These are phyloP conservation scores for Toxonevra muliebris DNA, from an alignment of 2,888 invertebrate species.

Conservation along the genomic window DNA sequence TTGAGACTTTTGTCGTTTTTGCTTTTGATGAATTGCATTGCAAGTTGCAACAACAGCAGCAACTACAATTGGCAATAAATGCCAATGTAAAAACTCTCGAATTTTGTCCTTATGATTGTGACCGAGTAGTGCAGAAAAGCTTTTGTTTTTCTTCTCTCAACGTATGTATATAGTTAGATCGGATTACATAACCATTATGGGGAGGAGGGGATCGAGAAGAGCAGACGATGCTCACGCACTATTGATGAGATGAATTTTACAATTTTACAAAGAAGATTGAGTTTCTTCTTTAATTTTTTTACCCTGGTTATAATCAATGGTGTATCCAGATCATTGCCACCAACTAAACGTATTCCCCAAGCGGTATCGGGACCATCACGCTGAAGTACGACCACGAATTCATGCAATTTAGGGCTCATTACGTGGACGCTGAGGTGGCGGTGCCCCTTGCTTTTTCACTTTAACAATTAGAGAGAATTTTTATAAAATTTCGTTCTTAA, in stretches of 20 bases:
- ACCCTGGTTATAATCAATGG: constrained; percentile 91
- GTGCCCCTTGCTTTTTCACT: constrained; percentile 2
- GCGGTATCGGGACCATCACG: constrained; percentile 77
- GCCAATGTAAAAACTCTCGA: neutral
- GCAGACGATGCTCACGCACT: no score
- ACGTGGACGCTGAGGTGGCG: constrained; percentile 12
- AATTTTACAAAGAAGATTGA: neutral
- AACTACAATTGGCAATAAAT: neutral
- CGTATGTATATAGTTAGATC: neutral
- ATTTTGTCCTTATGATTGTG: no score
- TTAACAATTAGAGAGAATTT: constrained; percentile 22
- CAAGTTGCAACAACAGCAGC: neutral
- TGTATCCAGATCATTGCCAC: constrained; percentile 85
- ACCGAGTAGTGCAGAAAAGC: no score
- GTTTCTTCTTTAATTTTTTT: constrained; percentile 52
- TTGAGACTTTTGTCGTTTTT: neutral
- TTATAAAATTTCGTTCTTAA: no score
- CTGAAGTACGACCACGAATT: constrained; percentile 77
- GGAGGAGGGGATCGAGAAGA: no score
- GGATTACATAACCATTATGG: constrained; percentile 19
- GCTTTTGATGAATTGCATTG: constrained; percentile 19
- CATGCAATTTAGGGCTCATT: constrained; percentile 72
- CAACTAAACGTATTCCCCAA: constrained; percentile 89
- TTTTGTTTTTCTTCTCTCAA: no score
- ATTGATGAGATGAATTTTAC: no score